Conservation (phyloP, 2,113 vertebrate species). For the Pelodiscus sinensis region DNA sequence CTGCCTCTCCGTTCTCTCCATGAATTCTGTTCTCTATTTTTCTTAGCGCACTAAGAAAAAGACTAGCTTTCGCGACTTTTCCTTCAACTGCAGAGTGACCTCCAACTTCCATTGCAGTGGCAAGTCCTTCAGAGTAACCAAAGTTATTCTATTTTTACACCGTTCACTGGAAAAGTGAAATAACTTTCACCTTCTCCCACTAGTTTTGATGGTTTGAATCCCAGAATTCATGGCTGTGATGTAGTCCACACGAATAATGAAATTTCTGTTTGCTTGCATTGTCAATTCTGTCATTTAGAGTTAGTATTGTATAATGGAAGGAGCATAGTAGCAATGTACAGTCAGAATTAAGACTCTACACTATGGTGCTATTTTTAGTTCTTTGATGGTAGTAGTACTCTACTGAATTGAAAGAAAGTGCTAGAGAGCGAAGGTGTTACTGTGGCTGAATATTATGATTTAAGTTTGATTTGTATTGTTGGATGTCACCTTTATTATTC, state of each 20-base stretch:
- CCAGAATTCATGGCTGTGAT: neutral
- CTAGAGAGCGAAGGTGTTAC: neutral
- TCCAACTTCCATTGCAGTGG: neutral
- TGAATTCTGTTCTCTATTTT: neutral
- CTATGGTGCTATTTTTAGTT: neutral
- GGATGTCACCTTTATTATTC: neutral
- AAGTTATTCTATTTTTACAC: neutral
- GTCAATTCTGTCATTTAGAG: neutral
- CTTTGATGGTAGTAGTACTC: neutral
- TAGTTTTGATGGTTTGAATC: neutral
- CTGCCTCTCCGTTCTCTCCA: fast-evolving
- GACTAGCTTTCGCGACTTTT: neutral
- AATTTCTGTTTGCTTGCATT: neutral
- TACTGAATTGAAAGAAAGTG: neutral
- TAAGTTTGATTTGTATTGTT: neutral
- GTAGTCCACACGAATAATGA: neutral
- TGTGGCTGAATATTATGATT: neutral
- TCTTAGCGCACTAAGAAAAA: neutral
- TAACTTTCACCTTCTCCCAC: neutral
- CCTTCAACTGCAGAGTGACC: neutral
- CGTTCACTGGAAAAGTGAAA: neutral
- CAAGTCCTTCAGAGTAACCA: neutral
- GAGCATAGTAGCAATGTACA: neutral
- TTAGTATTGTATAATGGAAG: neutral
- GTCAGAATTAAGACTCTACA: neutral